Evolutionary conservation across 1,140 invertebrate species (phyloP).

Genomic region (Lepidurus apus): DNA sequence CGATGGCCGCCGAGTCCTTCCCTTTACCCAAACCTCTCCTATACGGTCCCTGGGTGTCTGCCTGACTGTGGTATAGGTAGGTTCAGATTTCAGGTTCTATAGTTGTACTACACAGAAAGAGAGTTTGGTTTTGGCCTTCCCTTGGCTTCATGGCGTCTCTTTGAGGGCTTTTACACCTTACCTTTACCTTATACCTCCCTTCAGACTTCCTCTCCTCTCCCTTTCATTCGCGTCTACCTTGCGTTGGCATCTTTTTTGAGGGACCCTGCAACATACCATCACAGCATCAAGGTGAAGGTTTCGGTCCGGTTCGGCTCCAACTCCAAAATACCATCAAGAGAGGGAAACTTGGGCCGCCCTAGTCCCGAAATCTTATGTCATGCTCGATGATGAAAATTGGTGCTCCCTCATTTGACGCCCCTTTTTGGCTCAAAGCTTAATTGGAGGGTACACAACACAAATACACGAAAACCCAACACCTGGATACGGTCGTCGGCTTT

Average conservation of each 20-base stretch:
- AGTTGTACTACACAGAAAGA: too few species aligned
- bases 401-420: neutral
- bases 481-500: neutral
- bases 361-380: neutral
- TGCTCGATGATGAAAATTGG: neutral
- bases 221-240: constrained; percentile 14
- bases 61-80: neutral
- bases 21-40: too few species aligned
- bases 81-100: constrained; percentile 3
- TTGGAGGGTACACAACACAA: neutral
- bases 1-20: neutral
- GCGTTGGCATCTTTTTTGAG: neutral
- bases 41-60: neutral
- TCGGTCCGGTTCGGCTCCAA: neutral
- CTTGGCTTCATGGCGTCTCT: neutral
- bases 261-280: neutral
- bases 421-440: neutral
- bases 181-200: neutral
- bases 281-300: constrained; percentile 18
- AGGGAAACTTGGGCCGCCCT: neutral
- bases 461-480: neutral
- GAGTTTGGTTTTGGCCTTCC: neutral
- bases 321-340: neutral
- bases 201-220: neutral
- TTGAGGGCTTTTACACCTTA: constrained; percentile 10